phyloP scores from a whole-genome alignment of 2,113 vertebrate genomes.

The Romanogobio albipinnatus region DNA sequence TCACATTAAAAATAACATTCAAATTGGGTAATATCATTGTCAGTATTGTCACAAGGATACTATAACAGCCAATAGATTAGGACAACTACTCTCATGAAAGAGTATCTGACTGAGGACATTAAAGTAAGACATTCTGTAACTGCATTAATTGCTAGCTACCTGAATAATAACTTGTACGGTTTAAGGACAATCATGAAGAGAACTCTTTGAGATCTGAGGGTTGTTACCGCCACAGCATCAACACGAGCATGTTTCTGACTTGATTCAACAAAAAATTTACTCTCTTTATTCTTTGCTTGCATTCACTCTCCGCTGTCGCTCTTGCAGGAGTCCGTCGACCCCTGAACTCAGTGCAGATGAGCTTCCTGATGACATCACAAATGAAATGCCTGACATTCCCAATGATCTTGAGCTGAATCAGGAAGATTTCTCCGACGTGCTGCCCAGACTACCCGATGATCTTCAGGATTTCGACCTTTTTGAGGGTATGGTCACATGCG shows the following conservation, averaged over 20 bases:
- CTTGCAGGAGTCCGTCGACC: slow-evolving; percentile 88
- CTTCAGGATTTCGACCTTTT: slow-evolving; percentile 99
- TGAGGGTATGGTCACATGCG: slow-evolving; percentile 82
- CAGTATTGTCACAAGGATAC: neutral
- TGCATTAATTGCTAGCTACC: neutral
- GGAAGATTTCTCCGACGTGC: slow-evolving; percentile 97
- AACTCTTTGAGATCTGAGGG: neutral
- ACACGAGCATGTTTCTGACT: neutral
- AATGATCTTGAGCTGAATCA: slow-evolving; percentile 98
- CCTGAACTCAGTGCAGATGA: slow-evolving; percentile 95
- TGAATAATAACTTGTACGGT: neutral
- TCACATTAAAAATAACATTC: no score
- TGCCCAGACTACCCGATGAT: slow-evolving; percentile 93
- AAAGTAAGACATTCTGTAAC: neutral
- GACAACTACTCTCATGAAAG: neutral
- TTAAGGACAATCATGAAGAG: neutral
- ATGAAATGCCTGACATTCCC: slow-evolving; percentile 98
- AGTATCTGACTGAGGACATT: neutral
- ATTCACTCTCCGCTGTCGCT: neutral
- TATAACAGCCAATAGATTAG: neutral
- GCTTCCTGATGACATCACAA: slow-evolving; percentile 97
- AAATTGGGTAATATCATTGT: no score
- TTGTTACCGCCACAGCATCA: neutral
- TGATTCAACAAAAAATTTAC: neutral
- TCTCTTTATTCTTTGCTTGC: neutral